A percentile compares a stretch with the other conserved stretches of the same genome.
These are phyloP conservation scores for Siniperca knerii DNA, from an alignment of 2,113 vertebrate species.

Conservation along the genomic window DNA sequence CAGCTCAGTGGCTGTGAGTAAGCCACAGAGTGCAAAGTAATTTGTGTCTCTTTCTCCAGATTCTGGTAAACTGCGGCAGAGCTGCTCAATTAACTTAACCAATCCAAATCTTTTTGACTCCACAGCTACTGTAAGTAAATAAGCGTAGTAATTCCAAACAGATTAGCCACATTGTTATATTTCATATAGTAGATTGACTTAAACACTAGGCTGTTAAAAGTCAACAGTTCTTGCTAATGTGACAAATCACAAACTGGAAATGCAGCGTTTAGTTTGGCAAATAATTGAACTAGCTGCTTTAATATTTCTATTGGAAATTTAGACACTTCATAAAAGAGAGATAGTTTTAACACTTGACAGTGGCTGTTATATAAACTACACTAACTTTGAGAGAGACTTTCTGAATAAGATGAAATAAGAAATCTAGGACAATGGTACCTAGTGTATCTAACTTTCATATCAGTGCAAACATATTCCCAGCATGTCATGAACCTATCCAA, in stretches of 20 bases:
- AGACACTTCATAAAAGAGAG: conserved; percentile 13
- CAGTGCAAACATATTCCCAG: conserved; percentile 1
- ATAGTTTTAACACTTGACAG: background rate
- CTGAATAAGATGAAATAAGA: conserved; percentile 5
- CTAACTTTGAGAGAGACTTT: background rate
- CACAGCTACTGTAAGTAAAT: conserved; percentile 33
- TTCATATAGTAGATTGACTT: conserved; percentile 7
- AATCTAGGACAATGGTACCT: conserved; percentile 1
- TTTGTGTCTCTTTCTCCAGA: conserved; percentile 9
- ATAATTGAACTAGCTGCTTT: background rate
- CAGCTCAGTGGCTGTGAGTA: conserved; percentile 4
- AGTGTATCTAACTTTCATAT: background rate
- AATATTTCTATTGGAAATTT: conserved; percentile 9
- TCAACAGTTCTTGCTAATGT: background rate
- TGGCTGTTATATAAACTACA: background rate
- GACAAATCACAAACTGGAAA: conserved; percentile 2
- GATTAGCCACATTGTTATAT: conserved; percentile 31
- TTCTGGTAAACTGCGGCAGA: conserved; percentile 36
- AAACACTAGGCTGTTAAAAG: conserved; percentile 8
- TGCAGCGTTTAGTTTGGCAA: conserved; percentile 1
- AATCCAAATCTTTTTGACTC: conserved; percentile 36
- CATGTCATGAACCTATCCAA: background rate
- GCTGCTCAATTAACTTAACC: conserved; percentile 37
- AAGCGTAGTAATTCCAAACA: conserved; percentile 13
- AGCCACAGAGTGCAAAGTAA: conserved; percentile 12